Evolutionary conservation across 2,797 vertebrate species (phyloP), one percentile per base, ranked within the genome.

Genomic region (Australoheros facetus): DNA sequence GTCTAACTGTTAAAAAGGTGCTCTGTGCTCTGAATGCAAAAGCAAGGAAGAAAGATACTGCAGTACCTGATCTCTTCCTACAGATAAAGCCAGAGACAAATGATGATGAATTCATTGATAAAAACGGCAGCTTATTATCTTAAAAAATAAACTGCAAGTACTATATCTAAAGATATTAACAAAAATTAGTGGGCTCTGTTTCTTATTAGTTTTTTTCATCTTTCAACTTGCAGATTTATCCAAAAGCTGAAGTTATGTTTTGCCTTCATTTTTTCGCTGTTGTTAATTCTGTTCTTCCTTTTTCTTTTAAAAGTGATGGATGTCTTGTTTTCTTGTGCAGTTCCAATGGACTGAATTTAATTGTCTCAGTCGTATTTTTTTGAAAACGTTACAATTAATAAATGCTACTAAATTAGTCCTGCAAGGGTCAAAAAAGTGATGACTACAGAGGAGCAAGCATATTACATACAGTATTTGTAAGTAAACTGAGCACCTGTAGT

Each of bases 401-500:
- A 45, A 45, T 45, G 42, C 42, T 14, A 45, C 42, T 4, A 45
- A 45, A 45, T 45, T 45, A 14, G 42, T 14, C 42, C 39, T 42
- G 39, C 13, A 37, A 37, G 3, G 37, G 37, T 48, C 5, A 66
- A 66, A 66, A 66, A 66, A 45, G 16, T 48, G 6, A 66, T 19
- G 42, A 51, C 17, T 69, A 51, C 4, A 51, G 26, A 51, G 2
- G 21, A 30, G 26, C 23, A 69, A 32, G 30, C 10, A 7, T 30
- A 69, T 8, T 51, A 45, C 26, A 69, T 16, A 13, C 28, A 51
- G 17, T 28, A 51, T 3, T 13, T 69, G 17, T 12, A 14, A 69
- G 45, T 17, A 48, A 48, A 48, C 14, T 17, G 51, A 3, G 21
- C 30, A 92, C 92, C 93, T 94, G 89, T 12, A 94, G 85, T 26